Conservation (phyloP, 2,797 vertebrate genomes). For the Hirundo rustica region DNA sequence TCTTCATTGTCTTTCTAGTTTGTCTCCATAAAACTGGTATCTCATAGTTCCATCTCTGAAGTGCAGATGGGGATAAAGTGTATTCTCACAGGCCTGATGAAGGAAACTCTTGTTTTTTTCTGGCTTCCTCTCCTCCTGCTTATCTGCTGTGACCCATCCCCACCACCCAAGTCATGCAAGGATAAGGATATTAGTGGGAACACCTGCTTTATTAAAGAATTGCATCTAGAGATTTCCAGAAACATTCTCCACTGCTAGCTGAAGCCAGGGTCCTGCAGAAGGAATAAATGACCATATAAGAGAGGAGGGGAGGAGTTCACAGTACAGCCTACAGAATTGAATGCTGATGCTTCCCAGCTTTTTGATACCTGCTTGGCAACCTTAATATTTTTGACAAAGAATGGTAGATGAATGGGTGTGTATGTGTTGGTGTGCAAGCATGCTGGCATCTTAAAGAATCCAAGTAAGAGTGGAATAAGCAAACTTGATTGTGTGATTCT, state of each 20-base stretch:
- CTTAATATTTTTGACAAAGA: neutral
- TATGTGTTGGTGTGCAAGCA: neutral
- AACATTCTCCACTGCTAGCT: neutral
- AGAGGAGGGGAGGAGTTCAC: neutral
- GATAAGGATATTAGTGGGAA: neutral
- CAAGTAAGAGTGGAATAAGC: neutral
- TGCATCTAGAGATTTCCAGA: neutral
- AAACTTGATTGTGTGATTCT: neutral
- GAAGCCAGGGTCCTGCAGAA: neutral
- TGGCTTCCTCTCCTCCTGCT: neutral
- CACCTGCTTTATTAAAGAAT: neutral
- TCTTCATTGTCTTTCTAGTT: neutral
- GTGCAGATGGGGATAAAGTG: neutral
- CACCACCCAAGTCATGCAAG: neutral
- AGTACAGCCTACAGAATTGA: neutral
- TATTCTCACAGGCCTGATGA: neutral
- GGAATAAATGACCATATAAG: neutral
- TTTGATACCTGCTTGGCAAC: neutral
- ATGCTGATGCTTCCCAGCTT: neutral
- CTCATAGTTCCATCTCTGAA: neutral
- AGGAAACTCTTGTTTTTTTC: neutral
- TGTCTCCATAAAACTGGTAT: neutral
- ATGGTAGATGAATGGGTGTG: neutral
- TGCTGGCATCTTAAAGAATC: neutral
- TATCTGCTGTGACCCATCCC: neutral